Percentiles rank a stretch among this genome's conserved stretches.
These are phyloP conservation scores for Pristis pectinata DNA, from an alignment of 2,797 vertebrate species.

Conservation along the genomic window DNA sequence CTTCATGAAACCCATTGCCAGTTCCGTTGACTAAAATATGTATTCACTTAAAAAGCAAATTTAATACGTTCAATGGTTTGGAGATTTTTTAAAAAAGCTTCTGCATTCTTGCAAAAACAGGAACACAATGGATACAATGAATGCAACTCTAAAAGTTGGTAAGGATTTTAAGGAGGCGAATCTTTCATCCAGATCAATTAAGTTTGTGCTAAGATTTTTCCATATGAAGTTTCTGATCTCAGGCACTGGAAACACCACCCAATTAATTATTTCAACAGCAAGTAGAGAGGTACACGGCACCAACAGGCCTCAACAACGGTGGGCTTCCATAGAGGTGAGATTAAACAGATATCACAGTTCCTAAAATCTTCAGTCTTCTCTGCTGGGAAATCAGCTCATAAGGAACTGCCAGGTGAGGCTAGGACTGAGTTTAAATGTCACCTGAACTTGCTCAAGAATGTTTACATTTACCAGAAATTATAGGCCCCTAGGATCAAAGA, in stretches of 20 bases:
- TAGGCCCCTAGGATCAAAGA: too few relatives aligned
- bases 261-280: not conserved
- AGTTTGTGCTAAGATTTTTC: not conserved
- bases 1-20: not conserved
- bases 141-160: not conserved
- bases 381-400: not conserved
- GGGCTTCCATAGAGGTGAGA: not conserved
- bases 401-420: not conserved
- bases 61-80: constrained; percentile 4
- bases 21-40: not conserved
- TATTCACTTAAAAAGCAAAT: not conserved
- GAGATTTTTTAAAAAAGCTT: not conserved
- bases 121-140: not conserved
- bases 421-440: not conserved
- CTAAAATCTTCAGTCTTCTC: not conserved
- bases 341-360: not conserved
- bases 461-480: not conserved
- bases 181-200: not conserved
- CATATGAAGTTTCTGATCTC: not conserved
- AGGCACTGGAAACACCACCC: not conserved
- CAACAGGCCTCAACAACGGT: not conserved
- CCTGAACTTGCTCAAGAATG: not conserved
- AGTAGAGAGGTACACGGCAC: not conserved
- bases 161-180: not conserved
- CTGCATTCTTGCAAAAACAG: not conserved